Evolutionary conservation across 2,888 invertebrate species (phyloP).

Genomic region (Gryllus longicercus): DNA sequence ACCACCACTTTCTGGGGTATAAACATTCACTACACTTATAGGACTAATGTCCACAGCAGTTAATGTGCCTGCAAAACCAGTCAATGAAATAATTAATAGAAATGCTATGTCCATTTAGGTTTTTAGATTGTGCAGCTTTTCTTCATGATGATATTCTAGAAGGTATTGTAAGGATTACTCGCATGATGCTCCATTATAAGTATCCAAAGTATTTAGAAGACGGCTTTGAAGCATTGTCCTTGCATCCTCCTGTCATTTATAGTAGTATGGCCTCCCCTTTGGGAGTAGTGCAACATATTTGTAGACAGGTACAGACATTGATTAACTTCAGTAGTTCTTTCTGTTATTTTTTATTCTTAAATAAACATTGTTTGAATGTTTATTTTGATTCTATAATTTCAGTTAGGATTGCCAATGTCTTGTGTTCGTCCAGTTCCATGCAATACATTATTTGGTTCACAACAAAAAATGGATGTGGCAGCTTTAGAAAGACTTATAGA

Average conservation of each 20-base stretch:
- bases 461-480: slow-evolving; percentile 77
- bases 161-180: slow-evolving; percentile 77
- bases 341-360: background rate
- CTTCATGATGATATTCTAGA: slow-evolving; percentile 87
- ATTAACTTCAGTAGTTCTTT: background rate
- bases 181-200: slow-evolving; percentile 73
- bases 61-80: too few species aligned
- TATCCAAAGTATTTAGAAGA: slow-evolving; percentile 78
- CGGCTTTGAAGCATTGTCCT: slow-evolving; percentile 76
- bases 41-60: too few species aligned
- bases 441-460: slow-evolving; percentile 65
- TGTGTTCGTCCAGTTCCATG: slow-evolving; percentile 84
- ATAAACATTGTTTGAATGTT: background rate
- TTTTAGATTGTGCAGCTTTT: slow-evolving; percentile 76
- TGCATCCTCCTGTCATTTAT: slow-evolving; percentile 81
- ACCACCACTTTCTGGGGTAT: too few species aligned
- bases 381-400: slow-evolving; percentile 36
- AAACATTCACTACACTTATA: too few species aligned
- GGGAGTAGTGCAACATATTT: slow-evolving; percentile 74
- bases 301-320: slow-evolving; percentile 56
- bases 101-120: slow-evolving; percentile 50
- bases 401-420: slow-evolving; percentile 78
- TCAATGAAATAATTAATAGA: too few species aligned
- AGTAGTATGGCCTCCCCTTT: slow-evolving; percentile 77
- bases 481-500: slow-evolving; percentile 76